Conservation (phyloP, 2,888 invertebrate genomes). For the Cactoblastis cactorum region DNA sequence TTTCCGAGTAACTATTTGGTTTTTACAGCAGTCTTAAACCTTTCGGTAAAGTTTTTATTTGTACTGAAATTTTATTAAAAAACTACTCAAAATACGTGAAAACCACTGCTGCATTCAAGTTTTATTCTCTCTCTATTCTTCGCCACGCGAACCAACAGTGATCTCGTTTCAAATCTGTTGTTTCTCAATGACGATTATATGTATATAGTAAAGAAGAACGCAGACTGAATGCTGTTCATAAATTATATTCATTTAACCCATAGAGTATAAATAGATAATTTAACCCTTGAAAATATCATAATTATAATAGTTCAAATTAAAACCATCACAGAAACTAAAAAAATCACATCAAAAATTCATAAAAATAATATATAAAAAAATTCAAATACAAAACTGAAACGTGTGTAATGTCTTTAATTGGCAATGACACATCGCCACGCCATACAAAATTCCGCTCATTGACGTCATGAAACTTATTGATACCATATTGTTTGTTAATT, state of each 20-base stretch:
- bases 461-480: constrained; percentile 4
- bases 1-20: no score
- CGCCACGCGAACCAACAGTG: background rate
- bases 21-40: no score
- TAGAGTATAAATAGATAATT: no score
- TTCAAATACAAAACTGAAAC: constrained; percentile 1
- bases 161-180: constrained; percentile 3
- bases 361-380: no score
- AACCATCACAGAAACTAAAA: no score
- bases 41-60: no score
- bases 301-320: no score
- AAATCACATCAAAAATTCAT: no score
- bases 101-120: background rate
- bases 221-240: background rate
- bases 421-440: background rate
- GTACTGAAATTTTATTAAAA: no score
- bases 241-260: no score
- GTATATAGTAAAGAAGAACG: background rate
- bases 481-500: background rate
- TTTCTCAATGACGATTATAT: background rate
- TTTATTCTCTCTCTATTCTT: background rate
- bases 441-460: constrained; percentile 3
- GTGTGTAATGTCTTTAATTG: constrained; percentile 4
- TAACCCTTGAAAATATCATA: no score
- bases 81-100: no score